Conservation (phyloP, 2,797 vertebrate genomes). For the Gymnoscopelus braueri region DNA sequence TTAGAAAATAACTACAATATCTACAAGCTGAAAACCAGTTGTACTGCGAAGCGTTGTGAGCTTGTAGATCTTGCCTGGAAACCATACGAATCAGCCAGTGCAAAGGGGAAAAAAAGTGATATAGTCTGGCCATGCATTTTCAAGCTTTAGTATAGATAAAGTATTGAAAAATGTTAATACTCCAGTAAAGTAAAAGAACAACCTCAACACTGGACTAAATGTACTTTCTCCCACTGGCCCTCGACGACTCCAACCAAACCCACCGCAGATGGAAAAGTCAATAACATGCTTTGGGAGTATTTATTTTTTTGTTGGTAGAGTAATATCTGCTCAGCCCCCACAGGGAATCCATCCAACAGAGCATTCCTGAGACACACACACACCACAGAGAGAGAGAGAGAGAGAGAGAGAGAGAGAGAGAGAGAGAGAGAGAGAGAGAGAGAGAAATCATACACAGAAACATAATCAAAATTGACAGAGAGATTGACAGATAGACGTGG, state of each 20-base stretch:
- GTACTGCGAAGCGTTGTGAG: too few relatives aligned
- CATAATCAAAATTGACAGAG: not conserved
- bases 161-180: too few relatives aligned
- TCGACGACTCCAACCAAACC: slow-evolving; percentile 11
- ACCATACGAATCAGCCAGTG: too few relatives aligned
- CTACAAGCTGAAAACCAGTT: too few relatives aligned
- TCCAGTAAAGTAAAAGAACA: too few relatives aligned
- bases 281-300: slow-evolving; percentile 27
- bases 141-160: too few relatives aligned
- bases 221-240: too few relatives aligned
- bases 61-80: too few relatives aligned
- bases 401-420: slow-evolving; percentile 3
- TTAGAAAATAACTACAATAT: too few relatives aligned
- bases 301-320: slow-evolving; percentile 49
- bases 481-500: not conserved
- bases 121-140: too few relatives aligned
- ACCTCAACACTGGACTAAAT: too few relatives aligned
- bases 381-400: not conserved
- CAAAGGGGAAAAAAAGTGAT: too few relatives aligned
- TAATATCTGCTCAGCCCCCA: slow-evolving; percentile 18
- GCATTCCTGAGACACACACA: not conserved
- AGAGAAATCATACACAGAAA: not conserved
- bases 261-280: slow-evolving; percentile 46
- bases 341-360: slow-evolving; percentile 9
- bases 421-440: not conserved